Base-by-base conservation (phyloP, 2,113 vertebrate species). In the Triplophysa dalaica region DNA sequence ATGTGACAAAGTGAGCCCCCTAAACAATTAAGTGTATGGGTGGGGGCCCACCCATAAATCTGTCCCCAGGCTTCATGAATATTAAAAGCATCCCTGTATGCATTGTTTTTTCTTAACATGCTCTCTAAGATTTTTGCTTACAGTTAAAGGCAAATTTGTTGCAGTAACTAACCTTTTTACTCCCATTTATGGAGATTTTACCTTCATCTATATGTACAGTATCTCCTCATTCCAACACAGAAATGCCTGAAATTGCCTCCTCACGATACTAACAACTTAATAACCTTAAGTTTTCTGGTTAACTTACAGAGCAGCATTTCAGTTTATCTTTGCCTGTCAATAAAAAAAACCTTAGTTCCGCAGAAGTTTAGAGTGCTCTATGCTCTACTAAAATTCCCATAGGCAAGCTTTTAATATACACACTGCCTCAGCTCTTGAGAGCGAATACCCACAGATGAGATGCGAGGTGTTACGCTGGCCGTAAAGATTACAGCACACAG, bases 261-360 rank as follows among this genome's bases (percentile, higher is more conserved):
- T 33, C 5, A 24, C 16, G 24, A 58, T 16, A 77, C 74, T 77
- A 87, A 82, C 24, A 74, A 50, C 76, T 81, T 66, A 62, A 80
- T 65, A 60, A 73, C 72, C 60, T 77, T 26, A 67, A 73, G 48
- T 83, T 85, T 86, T 79, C 84, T 86, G 76, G 83, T 75, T 86
- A 80, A 86, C 77, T 77, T 70, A 78, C 45, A 0, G 41, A 84
- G 54, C 78, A 65, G 9, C 79, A 80, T 81, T 86, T 67, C 69
- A 66, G 67, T 17, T 43, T 19, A 21, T n/a, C 54, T 7, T 38
- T 77, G 12, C 2, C 43, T 80, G 75, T 74, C 63, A 62, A 41
- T 74, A 77, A 70, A 67, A 26, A 82, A 60, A 67, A 60, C 78
- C 77, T 85, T 78, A 69, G 79, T 86, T 75, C 81, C 58, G 78